Base-by-base conservation (phyloP, 2,113 vertebrate species). In the Solea solea region DNA sequence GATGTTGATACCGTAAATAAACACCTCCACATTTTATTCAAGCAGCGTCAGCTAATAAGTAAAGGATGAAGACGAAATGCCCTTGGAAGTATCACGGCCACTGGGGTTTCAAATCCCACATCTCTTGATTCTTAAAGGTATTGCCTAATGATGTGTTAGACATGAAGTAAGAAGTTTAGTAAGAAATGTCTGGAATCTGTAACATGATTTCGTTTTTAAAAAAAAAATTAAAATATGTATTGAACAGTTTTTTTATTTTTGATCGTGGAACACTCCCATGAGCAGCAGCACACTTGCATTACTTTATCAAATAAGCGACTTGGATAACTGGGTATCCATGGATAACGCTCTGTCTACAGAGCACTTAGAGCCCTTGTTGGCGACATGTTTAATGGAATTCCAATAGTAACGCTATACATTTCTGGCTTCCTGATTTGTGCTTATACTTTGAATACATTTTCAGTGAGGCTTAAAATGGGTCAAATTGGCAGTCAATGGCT, bases 1-100 rank as follows among this genome's bases (percentile, higher is more conserved):
- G 88, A 92, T 89, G 66, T 78, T 48, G 69, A 87, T 72, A 76
- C 79, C 12, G 41, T 88, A 83, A 87, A 89, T 81, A 89, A 88
- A 86, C 74, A 83, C 80, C 50, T 62, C 59, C 77, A 51, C 60
- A 72, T 84, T 84, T 10, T 62, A 83, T 88, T 75, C 80, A 72
- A 60, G 72, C 68, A 52, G 9, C 81, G 69, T 86, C 84, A 80
- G 84, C 78, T 55, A 59, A 82, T 74, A 80, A 58, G 44, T 16
- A 59, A 76, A 78, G 68, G 64, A 7, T 12, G 25, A 76, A 52
- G 7, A 64, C 42, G 62, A 64, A 48, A 80, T 62, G 80, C 61
- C 79, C 80, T 78, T 85, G 63, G 25, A 59, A 21, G 61, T 72
- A 54, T 69, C 13, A 49, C 51, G 11, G 11, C 49, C 41, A 13